Percentiles rank a stretch among this genome's conserved stretches.
Conservation (phyloP, 1,140 invertebrate genomes). For the Drosophila neocordata region DNA sequence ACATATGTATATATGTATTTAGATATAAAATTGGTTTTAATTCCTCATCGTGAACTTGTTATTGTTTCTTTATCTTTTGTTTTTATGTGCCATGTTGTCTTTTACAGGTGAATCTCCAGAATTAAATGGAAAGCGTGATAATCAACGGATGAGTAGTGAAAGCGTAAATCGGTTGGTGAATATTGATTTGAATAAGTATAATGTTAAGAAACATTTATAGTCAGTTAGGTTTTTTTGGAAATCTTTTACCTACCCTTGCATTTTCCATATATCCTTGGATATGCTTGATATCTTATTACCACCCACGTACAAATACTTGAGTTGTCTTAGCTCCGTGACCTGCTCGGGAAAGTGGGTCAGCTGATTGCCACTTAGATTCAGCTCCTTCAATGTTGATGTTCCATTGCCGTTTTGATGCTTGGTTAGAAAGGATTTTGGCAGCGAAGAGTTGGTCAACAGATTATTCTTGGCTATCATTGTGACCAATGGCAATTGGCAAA, state of each 20-base stretch:
- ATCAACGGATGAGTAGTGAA: no score
- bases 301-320: slow-evolving; percentile 95
- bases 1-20: no score
- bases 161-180: no score
- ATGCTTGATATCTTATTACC: slow-evolving; percentile 93
- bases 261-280: slow-evolving; percentile 90
- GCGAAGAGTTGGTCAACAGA: slow-evolving; percentile 88
- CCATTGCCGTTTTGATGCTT: slow-evolving; percentile 59
- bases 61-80: no score
- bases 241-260: slow-evolving; percentile 89
- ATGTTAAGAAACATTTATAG: no score
- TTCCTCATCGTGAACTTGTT: no score
- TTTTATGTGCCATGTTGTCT: no score
- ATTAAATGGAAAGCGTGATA: no score
- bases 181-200: no score
- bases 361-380: slow-evolving; percentile 96
- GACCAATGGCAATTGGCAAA: slow-evolving; percentile 87
- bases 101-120: no score
- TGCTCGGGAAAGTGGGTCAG: slow-evolving; percentile 93
- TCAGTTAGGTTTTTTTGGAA: no score
- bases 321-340: slow-evolving; percentile 89
- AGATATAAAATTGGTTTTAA: no score
- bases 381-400: slow-evolving; percentile 86
- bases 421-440: slow-evolving; percentile 89
- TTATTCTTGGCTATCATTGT: slow-evolving; percentile 95